Percentiles rank a stretch among this genome's conserved stretches.
Conservation (phyloP, 2,797 vertebrate genomes). For the Holocentrus rufus region DNA sequence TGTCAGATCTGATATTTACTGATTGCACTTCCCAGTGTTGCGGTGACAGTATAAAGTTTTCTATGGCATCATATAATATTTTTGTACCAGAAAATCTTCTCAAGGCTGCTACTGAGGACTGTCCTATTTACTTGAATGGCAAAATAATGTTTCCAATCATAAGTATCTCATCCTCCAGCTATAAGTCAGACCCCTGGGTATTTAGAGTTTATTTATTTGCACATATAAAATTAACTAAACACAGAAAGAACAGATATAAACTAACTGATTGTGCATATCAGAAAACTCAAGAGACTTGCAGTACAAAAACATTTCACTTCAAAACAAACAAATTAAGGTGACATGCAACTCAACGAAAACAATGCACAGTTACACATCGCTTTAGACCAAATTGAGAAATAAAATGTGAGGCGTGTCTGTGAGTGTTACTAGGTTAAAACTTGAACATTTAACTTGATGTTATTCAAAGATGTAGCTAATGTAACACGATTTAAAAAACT, state of each 20-base stretch:
- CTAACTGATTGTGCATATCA: constrained; percentile 26
- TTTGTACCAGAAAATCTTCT: not conserved
- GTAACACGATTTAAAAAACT: too few relatives aligned
- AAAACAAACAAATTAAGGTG: constrained; percentile 9
- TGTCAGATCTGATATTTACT: too few relatives aligned
- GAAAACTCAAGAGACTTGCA: constrained; percentile 14
- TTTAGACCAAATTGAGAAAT: not conserved
- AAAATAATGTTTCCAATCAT: not conserved
- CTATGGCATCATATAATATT: too few relatives aligned
- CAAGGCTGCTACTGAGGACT: not conserved
- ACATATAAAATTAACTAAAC: constrained; percentile 31
- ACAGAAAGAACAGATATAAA: constrained; percentile 27
- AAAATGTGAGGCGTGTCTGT: not conserved
- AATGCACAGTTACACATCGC: not conserved
- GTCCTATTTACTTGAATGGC: not conserved
- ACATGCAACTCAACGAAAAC: not conserved
- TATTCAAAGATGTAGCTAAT: too few relatives aligned
- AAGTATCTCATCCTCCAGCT: not conserved
- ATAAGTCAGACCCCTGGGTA: constrained; percentile 21
- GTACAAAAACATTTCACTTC: not conserved
- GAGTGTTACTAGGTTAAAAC: too few relatives aligned
- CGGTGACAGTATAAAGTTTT: too few relatives aligned
- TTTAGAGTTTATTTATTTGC: constrained; percentile 4
- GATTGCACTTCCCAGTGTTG: too few relatives aligned
- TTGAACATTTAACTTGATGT: too few relatives aligned